Conservation (phyloP, 1,140 invertebrate genomes). For the Bombus pyrosoma region DNA sequence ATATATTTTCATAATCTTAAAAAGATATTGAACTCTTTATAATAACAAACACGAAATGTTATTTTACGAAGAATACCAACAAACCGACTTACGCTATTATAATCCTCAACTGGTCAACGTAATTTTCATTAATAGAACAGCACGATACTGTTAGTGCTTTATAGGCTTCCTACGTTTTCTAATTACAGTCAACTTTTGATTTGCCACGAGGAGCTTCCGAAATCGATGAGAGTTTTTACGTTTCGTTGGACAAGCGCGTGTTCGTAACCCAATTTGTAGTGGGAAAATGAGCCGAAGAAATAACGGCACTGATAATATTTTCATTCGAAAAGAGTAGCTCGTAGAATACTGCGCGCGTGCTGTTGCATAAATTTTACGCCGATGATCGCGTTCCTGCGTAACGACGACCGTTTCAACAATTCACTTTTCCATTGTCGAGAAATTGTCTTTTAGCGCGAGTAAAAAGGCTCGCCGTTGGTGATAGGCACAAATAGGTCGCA, state of each 20-base stretch:
- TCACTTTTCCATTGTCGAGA: background rate
- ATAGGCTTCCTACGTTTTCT: background rate
- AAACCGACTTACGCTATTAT: background rate
- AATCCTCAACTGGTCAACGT: background rate
- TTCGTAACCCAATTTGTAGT: background rate
- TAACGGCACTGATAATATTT: constrained; percentile 33
- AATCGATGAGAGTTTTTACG: background rate
- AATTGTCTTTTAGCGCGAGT: background rate
- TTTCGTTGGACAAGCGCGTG: background rate
- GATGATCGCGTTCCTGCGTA: background rate
- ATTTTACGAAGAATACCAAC: background rate
- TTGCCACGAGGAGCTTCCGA: background rate
- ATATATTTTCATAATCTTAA: too few species aligned
- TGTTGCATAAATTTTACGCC: constrained; percentile 27
- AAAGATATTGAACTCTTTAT: too few species aligned
- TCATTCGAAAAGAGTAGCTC: constrained; percentile 14
- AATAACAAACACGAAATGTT: background rate
- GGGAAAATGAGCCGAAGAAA: constrained; percentile 4
- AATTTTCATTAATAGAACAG: background rate
- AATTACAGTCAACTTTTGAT: constrained; percentile 14
- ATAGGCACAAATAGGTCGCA: background rate
- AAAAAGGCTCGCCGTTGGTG: background rate
- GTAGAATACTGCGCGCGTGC: constrained; percentile 15
- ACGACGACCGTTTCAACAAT: background rate
- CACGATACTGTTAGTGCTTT: background rate